These are phyloP conservation scores for Hyposoter didymator DNA, from an alignment of 2,888 invertebrate genomes.

Conservation along the genomic window DNA sequence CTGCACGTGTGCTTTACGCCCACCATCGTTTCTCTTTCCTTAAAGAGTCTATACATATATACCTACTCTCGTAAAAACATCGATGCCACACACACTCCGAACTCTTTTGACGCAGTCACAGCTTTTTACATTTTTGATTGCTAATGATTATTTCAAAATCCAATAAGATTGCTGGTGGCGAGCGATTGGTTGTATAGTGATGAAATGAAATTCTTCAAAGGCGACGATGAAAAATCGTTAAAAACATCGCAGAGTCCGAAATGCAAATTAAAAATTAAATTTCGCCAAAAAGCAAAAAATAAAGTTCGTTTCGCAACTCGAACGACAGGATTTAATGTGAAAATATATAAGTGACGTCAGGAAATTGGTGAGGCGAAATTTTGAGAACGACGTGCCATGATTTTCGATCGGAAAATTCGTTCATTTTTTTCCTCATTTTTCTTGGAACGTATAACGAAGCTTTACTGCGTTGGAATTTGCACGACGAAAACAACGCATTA, in stretches of 20 bases:
- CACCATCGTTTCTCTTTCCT: constrained; percentile 7
- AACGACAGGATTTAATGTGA: not conserved
- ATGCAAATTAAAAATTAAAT: not conserved
- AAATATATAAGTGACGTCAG: not conserved
- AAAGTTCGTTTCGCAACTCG: not conserved
- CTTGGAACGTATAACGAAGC: constrained; percentile 19
- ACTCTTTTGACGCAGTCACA: not conserved
- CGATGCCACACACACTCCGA: not conserved
- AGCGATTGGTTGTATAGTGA: not conserved
- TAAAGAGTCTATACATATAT: not conserved
- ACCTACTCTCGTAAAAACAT: constrained; percentile 6
- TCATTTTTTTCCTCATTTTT: constrained; percentile 2
- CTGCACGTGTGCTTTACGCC: constrained; percentile 41
- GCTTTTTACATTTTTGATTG: not conserved
- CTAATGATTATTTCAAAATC: constrained; percentile 11
- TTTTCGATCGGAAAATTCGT: constrained; percentile 6
- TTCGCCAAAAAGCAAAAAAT: not conserved
- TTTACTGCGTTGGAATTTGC: constrained; percentile 31
- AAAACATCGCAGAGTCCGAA: not conserved
- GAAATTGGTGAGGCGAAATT: not conserved
- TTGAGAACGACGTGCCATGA: not conserved
- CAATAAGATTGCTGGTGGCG: not conserved
- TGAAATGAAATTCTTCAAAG: constrained; percentile 14
- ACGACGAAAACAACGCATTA: constrained; percentile 50
- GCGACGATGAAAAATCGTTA: not conserved